Evolutionary conservation across 2,113 vertebrate genomes (phyloP), one percentile per base, ranked within the genome.

Genomic region (Lanius collurio): DNA sequence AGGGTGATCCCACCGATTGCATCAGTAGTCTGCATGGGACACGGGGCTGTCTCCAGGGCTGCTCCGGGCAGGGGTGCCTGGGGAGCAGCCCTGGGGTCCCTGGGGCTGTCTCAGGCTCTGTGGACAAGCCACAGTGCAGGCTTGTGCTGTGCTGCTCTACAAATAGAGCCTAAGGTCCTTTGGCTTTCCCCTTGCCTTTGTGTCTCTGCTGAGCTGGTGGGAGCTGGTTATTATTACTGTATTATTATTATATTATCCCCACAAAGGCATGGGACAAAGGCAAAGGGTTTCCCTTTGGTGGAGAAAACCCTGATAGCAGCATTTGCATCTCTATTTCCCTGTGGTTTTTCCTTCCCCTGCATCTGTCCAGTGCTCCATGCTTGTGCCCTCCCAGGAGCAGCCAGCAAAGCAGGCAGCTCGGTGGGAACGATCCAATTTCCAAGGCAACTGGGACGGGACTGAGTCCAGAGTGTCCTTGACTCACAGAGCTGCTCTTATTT

Each of bases 401-500:
- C 60, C 78, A 86, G 89, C 56, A 70, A 79, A 73, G 65, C 84
- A 88, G 71, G 82, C 68, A 6, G 82, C 56, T 92, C 9, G 0
- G 74, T 92, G 95, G 83, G 95, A 90, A 53, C 0, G 37, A 85
- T 92, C 92, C 89, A 81, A 85, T 94, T 95, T 96, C 95, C 94
- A 95, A 86, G 93, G 90, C 85, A 94, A 92, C 93, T 5, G 10
- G 65, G 63, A 82, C 1, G 18, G 77, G 94, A 87, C 68, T 15
- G 85, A 91, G 71, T 91, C 90, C 90, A 92, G 71, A 46, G 64
- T 22, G 70, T 85, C 91, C 81, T 94, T 3, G 1, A 52, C 89
- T 83, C 92, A 96, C 93, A 96, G 89, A 73, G 83, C 88, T 3
- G 44, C 88, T 89, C 88, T 96, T 92, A 94, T 95, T 97, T 79